phyloP scores from a whole-genome alignment of 2,113 vertebrate species.

The Cheirogaleus medius region DNA sequence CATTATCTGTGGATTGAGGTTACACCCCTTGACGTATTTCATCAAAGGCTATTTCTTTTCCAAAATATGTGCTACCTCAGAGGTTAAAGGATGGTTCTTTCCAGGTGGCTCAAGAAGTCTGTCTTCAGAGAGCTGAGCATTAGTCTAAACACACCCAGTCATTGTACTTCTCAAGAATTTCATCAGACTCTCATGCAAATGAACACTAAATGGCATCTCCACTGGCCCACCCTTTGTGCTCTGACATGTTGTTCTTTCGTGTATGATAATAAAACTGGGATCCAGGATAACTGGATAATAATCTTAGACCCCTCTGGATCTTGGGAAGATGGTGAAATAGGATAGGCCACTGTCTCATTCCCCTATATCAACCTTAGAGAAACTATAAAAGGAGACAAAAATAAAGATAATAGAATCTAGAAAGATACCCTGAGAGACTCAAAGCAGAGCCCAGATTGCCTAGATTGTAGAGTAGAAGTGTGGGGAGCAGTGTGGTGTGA shows the following conservation, averaged over 20 bases:
- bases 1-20: neutral
- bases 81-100: neutral
- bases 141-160: neutral
- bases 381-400: neutral
- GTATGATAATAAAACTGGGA: neutral
- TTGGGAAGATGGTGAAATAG: neutral
- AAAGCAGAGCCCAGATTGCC: neutral
- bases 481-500: neutral
- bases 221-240: neutral
- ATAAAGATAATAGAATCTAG: neutral
- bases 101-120: neutral
- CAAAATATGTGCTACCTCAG: neutral
- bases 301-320: neutral
- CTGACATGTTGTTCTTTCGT: neutral
- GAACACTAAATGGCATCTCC: neutral
- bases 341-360: neutral
- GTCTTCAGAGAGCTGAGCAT: neutral
- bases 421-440: neutral
- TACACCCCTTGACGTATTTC: neutral
- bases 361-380: neutral
- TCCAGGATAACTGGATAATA: neutral
- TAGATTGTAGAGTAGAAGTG: neutral
- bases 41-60: neutral
- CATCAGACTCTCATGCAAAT: neutral
- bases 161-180: neutral